These are phyloP conservation scores for Hydrotaea cyrtoneurina DNA, from an alignment of 2,888 invertebrate genomes.

Conservation along the genomic window DNA sequence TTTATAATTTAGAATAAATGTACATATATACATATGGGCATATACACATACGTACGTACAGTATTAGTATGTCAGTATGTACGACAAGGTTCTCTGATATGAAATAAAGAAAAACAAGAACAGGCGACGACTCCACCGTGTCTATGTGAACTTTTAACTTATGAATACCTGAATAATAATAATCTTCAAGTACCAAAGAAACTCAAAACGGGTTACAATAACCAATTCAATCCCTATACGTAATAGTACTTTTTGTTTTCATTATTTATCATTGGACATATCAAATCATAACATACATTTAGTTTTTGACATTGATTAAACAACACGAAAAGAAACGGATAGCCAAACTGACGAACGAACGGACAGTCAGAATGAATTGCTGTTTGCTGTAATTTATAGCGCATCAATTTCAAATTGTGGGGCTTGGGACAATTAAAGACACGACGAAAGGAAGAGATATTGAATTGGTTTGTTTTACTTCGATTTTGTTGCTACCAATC, in stretches of 20 bases:
- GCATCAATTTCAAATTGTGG: not conserved
- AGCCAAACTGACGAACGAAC: not conserved
- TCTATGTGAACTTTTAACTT: conserved; percentile 37
- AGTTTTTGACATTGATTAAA: conserved; percentile 25
- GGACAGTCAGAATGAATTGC: not conserved
- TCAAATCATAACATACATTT: conserved; percentile 19
- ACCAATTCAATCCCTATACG: not conserved
- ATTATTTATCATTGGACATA: not conserved
- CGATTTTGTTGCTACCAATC: not conserved
- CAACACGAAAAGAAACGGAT: not conserved
- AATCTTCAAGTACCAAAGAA: not conserved
- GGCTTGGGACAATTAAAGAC: conserved; percentile 17
- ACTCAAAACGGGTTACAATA: not conserved
- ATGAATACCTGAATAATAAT: conserved; percentile 24
- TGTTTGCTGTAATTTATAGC: conserved; percentile 2
- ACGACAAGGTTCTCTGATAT: conserved; percentile 35
- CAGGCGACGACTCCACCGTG: conserved; percentile 34
- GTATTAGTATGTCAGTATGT: not conserved
- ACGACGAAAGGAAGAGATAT: not conserved
- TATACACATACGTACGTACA: not conserved
- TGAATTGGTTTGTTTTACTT: not conserved
- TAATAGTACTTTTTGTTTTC: conserved; percentile 13
- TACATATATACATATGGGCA: not conserved
- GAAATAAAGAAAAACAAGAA: not conserved
- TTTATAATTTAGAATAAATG: not conserved